Base-by-base conservation (phyloP, 1,140 invertebrate genomes). In the Diorhabda elongata region DNA sequence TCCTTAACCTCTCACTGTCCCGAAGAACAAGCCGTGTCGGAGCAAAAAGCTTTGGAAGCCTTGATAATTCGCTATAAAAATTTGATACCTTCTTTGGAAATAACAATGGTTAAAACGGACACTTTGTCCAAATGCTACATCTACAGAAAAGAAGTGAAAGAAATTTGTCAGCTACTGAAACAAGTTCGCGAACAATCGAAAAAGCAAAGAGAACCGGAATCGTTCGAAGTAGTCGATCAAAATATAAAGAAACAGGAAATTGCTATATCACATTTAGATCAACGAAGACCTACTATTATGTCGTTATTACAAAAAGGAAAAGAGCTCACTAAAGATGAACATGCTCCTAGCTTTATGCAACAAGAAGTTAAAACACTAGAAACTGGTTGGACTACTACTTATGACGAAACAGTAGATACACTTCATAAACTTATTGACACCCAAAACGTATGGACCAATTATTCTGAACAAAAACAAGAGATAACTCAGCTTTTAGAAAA, bases 121-220 rank as follows among this genome's bases (percentile, higher is more conserved):
- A 90, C 95, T 0, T 92, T 95, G 75, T 93, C 94, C 4, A 93
- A 94, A 80, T 97, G 95, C 80, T 97, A 96, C 80, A 91, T 92
- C 1, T 98, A 96, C 78, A 85, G 92, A 60, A 90, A 94, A 75
- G 93, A 95, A 80, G 91, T 97, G 0, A 88, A 90, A 69, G 91
- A 95, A 83, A 91, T 96, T 26, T 92, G 91, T 67, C 89, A 88
- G 59, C 82, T 93, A 60, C 78, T 93, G 52, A 88, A 86, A 76
- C 88, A 87, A 78, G 90, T 94, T 2, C 87, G 90, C 72, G 88
- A 94, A 73, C 88, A 90, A 74, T 89, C 90, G 1, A 85, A 85
- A 68, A 83, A 84, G 57, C 82, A 83, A 52, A 82, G 85, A 5
- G 81, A 87, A 68, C 88, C 91, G 3, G 90, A 93, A 73, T 89